Percentiles rank a stretch among this genome's conserved stretches.
Evolutionary conservation across 2,797 vertebrate species (phyloP).

Genomic region (Lerista edwardsae): DNA sequence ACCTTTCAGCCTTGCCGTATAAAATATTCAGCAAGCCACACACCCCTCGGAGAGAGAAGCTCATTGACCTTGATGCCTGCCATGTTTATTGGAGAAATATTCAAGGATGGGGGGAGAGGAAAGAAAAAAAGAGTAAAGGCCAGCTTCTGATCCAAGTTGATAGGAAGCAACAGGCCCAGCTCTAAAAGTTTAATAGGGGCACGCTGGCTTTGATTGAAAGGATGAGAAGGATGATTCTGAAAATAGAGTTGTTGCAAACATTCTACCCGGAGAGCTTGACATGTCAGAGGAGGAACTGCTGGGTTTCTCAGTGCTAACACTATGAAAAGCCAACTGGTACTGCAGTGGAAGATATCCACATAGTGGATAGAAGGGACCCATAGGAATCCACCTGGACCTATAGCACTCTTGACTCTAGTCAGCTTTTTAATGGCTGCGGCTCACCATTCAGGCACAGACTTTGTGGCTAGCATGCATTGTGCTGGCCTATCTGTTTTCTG

Average conservation of each 20-base stretch:
- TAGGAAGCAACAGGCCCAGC: neutral
- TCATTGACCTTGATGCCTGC: neutral
- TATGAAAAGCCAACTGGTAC: no score
- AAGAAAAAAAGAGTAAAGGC: neutral
- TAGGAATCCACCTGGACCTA: no score
- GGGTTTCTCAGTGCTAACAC: no score
- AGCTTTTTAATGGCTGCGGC: no score
- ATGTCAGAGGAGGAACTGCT: neutral
- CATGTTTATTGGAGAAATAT: neutral
- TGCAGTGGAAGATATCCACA: no score
- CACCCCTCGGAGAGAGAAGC: neutral
- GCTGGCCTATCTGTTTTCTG: neutral
- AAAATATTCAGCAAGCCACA: conserved; percentile 23
- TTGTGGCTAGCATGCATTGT: neutral
- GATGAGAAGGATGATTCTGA: neutral
- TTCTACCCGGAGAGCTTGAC: neutral
- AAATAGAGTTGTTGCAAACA: neutral
- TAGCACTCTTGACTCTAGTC: no score
- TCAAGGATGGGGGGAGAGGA: neutral
- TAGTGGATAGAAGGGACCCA: no score
- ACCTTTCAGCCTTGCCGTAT: neutral
- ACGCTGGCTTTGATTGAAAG: neutral
- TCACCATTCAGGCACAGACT: no score
- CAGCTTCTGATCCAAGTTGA: neutral
- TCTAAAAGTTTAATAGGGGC: conserved; percentile 18